Evolutionary conservation across 2,888 invertebrate genomes (phyloP).

Genomic region (Cordilura impudica): DNA sequence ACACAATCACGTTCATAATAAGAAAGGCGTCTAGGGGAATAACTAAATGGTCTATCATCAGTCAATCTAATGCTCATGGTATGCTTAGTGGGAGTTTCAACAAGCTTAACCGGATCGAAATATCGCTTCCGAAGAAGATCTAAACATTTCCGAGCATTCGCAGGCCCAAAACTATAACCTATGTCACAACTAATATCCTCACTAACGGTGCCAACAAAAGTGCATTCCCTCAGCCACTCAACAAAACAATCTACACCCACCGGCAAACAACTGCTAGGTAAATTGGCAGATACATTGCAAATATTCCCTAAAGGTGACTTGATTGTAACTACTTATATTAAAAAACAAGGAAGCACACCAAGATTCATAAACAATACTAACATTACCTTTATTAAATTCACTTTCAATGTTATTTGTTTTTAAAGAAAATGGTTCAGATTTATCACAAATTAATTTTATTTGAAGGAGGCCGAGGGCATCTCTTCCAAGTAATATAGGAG

Average conservation of each 20-base stretch:
- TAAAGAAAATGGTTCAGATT: background rate
- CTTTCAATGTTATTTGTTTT: background rate
- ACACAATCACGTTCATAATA: no score
- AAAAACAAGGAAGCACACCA: background rate
- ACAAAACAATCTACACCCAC: background rate
- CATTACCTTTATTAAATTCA: background rate
- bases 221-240: background rate
- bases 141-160: background rate
- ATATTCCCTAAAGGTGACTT: background rate
- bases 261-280: background rate
- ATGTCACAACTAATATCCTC: background rate
- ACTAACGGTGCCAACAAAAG: background rate
- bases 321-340: background rate
- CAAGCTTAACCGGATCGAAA: background rate
- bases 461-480: constrained; percentile 1
- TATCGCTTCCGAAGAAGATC: background rate
- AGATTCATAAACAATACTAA: background rate
- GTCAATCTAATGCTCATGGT: background rate
- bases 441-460: background rate
- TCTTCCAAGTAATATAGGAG: background rate
- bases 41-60: background rate
- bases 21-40: no score
- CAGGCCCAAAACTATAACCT: background rate
- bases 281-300: background rate
- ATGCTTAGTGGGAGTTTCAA: background rate